Conservation (phyloP, 1,140 invertebrate species). For the Yoshiicerus persimilis region DNA sequence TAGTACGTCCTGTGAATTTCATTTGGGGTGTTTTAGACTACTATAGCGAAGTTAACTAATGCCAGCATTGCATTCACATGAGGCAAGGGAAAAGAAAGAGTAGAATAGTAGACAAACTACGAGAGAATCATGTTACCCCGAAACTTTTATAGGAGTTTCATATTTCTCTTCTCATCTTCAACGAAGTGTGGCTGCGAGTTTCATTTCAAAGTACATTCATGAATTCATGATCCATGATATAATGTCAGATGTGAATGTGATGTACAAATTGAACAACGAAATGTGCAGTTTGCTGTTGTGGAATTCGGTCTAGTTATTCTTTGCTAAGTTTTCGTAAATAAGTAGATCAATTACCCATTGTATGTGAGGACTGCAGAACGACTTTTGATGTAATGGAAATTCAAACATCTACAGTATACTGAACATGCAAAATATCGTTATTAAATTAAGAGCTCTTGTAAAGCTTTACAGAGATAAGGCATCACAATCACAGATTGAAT, state of each 20-base stretch:
- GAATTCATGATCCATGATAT: background rate
- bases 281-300: background rate
- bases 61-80: background rate
- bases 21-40: background rate
- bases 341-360: background rate
- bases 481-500: too few species aligned
- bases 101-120: background rate
- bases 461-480: too few species aligned
- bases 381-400: too few species aligned
- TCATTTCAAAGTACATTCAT: background rate
- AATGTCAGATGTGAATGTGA: too few species aligned
- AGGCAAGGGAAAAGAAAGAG: background rate
- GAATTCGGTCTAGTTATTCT: background rate
- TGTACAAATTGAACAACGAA: background rate
- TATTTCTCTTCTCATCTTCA: conserved; percentile 21
- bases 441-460: too few species aligned
- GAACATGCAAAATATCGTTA: too few species aligned
- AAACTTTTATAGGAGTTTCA: conserved; percentile 33
- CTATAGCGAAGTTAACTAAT: background rate
- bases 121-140: conserved; percentile 25
- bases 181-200: background rate
- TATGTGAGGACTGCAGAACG: too few species aligned
- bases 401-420: too few species aligned
- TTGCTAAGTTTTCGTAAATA: background rate
- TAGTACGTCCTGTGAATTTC: too few species aligned